Percentiles rank a stretch among this genome's conserved stretches.
Conservation (phyloP, 2,888 invertebrate species). For the Catocala fraxini region DNA sequence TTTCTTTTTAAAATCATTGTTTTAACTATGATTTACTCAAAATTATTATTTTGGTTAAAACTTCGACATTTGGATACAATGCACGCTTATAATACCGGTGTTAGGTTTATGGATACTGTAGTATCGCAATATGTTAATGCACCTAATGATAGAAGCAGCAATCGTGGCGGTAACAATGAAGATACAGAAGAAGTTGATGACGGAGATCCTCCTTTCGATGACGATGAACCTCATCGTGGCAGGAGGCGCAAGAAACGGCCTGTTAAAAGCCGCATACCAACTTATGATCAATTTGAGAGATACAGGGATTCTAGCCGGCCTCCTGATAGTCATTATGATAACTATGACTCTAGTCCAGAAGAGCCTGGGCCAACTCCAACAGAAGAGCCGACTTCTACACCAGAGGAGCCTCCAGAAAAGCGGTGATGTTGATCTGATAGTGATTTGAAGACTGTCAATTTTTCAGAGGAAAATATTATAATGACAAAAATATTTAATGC, state of each 20-base stretch:
- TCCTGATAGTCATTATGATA: constrained; percentile 18
- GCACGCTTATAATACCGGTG: too few relatives aligned
- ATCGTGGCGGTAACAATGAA: background rate
- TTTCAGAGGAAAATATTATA: too few relatives aligned
- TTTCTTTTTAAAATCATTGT: too few relatives aligned
- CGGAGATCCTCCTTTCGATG: constrained; percentile 1
- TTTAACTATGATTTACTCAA: too few relatives aligned
- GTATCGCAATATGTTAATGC: background rate
- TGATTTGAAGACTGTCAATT: too few relatives aligned
- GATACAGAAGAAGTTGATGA: constrained; percentile 3
- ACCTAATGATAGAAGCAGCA: background rate
- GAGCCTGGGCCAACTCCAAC: background rate
- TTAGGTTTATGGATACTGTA: too few relatives aligned
- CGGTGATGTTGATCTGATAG: too few relatives aligned
- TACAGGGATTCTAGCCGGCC: constrained; percentile 20
- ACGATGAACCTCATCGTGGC: constrained; percentile 2
- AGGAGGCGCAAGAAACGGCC: constrained; percentile 3
- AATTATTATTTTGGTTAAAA: too few relatives aligned
- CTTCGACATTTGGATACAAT: too few relatives aligned
- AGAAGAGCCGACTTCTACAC: background rate
- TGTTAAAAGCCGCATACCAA: constrained; percentile 17
- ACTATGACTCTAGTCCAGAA: background rate
- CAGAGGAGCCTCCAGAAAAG: too few relatives aligned
- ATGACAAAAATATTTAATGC: too few relatives aligned
- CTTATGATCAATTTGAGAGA: constrained; percentile 15